Percentiles rank a stretch among this genome's conserved stretches.
Conservation (phyloP, 1,140 invertebrate species). For the Drosophila mayri region DNA sequence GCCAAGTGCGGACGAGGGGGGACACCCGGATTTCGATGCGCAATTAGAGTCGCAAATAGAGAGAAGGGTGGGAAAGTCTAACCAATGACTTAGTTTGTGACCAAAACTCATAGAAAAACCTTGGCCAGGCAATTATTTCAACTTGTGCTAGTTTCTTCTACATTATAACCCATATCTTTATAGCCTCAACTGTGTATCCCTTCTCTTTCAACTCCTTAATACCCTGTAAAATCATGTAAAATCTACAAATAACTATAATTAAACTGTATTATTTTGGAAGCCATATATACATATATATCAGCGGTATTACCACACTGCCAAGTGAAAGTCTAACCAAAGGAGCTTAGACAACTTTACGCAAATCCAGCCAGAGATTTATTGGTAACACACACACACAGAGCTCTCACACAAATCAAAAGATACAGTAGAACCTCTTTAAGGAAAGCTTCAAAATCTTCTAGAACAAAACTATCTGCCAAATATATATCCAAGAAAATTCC, state of each 20-base stretch:
- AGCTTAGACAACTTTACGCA: conserved; percentile 27
- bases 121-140: too few relatives aligned
- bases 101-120: too few relatives aligned
- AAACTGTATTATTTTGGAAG: neutral
- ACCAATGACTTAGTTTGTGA: too few relatives aligned
- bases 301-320: neutral
- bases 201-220: too few relatives aligned
- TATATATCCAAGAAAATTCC: too few relatives aligned
- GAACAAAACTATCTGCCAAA: neutral
- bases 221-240: too few relatives aligned
- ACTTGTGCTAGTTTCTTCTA: too few relatives aligned
- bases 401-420: neutral
- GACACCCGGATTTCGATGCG: conserved; percentile 11
- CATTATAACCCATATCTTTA: too few relatives aligned
- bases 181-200: too few relatives aligned
- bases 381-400: neutral
- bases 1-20: neutral
- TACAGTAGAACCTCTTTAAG: conserved; percentile 14
- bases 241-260: neutral
- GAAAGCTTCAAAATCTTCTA: neutral
- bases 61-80: neutral
- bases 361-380: conserved; percentile 29
- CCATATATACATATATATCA: neutral
- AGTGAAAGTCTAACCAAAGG: conserved; percentile 21
- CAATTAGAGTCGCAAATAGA: conserved; percentile 16